Conservation (phyloP, 1,140 invertebrate species). For the Drosophila yakuba region DNA sequence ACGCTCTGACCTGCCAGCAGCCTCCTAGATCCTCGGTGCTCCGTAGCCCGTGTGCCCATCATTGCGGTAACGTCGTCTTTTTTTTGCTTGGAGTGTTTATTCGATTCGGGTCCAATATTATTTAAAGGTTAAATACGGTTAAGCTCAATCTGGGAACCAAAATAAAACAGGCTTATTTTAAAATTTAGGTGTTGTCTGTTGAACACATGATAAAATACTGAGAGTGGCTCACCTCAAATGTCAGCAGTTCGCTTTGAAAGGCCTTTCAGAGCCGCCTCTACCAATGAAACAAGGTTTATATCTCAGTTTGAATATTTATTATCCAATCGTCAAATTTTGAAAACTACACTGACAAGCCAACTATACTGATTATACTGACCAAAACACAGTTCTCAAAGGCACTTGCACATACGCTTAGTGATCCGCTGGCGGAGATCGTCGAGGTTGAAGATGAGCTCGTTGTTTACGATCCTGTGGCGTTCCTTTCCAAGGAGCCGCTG, state of each 20-base stretch:
- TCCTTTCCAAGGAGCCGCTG: constrained; percentile 18
- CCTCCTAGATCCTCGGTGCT: background rate
- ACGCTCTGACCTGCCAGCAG: background rate
- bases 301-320: background rate
- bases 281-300: no score
- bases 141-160: constrained; percentile 12
- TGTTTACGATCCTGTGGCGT: background rate
- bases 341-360: constrained; percentile 5
- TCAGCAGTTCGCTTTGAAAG: background rate
- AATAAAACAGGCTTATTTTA: constrained; percentile 19
- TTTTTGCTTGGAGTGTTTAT: background rate
- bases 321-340: constrained; percentile 4
- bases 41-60: constrained; percentile 1
- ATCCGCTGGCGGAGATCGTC: constrained; percentile 23
- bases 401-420: constrained; percentile 24
- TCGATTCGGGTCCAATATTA: constrained; percentile 33
- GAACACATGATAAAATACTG: constrained; percentile 13
- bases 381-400: background rate
- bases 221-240: background rate
- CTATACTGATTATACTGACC: no score
- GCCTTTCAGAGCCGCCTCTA: background rate
- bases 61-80: background rate
- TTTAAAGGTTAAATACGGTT: background rate
- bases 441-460: constrained; percentile 20
- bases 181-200: constrained; percentile 31